These are phyloP conservation scores for Microcebus griseorufus DNA, from an alignment of 2,113 vertebrate species.

Conservation along the genomic window DNA sequence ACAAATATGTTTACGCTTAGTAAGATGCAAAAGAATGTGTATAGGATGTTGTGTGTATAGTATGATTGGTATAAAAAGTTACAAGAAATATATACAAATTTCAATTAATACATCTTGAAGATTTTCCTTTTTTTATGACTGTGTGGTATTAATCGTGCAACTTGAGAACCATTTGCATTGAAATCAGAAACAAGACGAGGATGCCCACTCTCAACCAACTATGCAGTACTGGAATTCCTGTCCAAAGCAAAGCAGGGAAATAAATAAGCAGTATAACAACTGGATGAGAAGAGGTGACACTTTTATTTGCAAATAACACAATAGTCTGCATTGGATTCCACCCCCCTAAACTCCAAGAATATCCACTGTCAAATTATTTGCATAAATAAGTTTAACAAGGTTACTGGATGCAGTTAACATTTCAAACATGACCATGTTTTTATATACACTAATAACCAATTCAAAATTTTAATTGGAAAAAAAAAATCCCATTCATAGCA, in stretches of 20 bases:
- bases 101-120: background rate
- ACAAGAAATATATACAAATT: background rate
- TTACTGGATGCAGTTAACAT: background rate
- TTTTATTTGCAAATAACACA: background rate
- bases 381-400: background rate
- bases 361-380: background rate
- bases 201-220: background rate
- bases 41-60: no score
- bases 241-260: background rate
- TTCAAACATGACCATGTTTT: background rate
- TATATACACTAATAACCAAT: background rate
- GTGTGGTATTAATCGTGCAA: background rate
- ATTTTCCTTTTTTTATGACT: background rate
- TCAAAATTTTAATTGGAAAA: background rate
- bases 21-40: background rate
- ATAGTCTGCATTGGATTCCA: background rate
- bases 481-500: background rate
- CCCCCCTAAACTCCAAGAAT: background rate
- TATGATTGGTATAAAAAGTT: background rate
- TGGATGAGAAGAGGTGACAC: background rate
- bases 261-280: background rate
- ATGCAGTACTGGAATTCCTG: background rate
- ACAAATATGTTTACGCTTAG: background rate
- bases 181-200: background rate
- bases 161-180: background rate